These are phyloP conservation scores for Brachypterus glaber DNA, from an alignment of 2,888 invertebrate genomes.

Conservation along the genomic window DNA sequence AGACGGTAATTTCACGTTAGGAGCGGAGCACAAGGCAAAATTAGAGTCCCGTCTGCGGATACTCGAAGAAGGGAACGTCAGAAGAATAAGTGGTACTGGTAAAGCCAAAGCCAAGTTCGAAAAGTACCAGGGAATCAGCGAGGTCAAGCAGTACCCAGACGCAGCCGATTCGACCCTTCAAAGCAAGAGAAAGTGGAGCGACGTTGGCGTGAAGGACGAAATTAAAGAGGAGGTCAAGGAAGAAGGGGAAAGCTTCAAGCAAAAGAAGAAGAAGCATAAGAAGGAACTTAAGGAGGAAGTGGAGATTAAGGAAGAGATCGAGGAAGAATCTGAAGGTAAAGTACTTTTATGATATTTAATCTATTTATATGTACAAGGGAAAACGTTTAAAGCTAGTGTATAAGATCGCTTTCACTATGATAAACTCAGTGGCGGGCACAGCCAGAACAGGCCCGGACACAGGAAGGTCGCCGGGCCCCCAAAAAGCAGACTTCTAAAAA, in stretches of 20 bases:
- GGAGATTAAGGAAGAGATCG: conserved; percentile 23
- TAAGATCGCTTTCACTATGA: no score
- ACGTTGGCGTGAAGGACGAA: conserved; percentile 34
- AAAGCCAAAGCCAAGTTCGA: conserved; percentile 86
- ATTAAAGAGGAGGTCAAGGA: conserved; percentile 19
- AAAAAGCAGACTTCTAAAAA: no score
- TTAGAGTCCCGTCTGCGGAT: conserved; percentile 70
- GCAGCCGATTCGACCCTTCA: conserved; percentile 76
- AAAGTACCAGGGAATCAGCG: conserved; percentile 83
- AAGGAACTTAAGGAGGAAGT: conserved; percentile 27
- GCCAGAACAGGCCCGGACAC: no score
- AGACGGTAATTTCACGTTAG: conserved; percentile 71
- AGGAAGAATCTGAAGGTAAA: conserved; percentile 11
- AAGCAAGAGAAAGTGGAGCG: conserved; percentile 51
- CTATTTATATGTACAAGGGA: no score
- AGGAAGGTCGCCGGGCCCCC: no score
- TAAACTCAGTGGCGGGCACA: no score
- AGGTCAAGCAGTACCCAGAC: conserved; percentile 64
- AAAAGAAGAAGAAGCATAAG: conserved; percentile 35
- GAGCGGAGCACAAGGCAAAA: conserved; percentile 82
- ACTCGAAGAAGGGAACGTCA: conserved; percentile 77
- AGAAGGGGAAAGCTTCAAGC: conserved; percentile 23
- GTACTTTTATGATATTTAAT: background rate
- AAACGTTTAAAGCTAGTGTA: no score
- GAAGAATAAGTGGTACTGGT: conserved; percentile 77